Conservation (phyloP, 2,888 invertebrate genomes). For the Tineola bisselliella region DNA sequence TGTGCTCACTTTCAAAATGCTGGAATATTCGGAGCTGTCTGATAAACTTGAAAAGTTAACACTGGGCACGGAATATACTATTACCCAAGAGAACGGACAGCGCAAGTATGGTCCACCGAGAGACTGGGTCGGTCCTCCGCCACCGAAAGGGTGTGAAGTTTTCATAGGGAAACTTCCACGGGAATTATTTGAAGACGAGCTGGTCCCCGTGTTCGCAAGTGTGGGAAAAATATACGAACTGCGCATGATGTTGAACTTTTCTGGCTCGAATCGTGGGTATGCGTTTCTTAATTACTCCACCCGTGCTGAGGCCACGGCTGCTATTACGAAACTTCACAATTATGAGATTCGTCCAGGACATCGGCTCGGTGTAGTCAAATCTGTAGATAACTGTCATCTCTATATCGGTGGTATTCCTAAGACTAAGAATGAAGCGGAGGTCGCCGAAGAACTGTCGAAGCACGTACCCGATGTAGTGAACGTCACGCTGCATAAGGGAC, state of each 20-base stretch:
- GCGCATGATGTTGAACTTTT: constrained; percentile 85
- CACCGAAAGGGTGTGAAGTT: constrained; percentile 77
- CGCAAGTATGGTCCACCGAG: constrained; percentile 76
- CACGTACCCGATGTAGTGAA: constrained; percentile 75
- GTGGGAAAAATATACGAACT: constrained; percentile 78
- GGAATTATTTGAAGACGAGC: constrained; percentile 79
- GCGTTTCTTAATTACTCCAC: constrained; percentile 78
- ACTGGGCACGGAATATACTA: constrained; percentile 52
- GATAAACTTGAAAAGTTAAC: not conserved
- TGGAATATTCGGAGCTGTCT: constrained; percentile 21
- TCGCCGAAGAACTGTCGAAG: constrained; percentile 67
- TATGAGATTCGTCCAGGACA: constrained; percentile 73
- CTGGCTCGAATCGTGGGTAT: constrained; percentile 81
- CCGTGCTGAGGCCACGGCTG: constrained; percentile 69
- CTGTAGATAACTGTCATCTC: constrained; percentile 84
- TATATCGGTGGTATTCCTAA: constrained; percentile 81
- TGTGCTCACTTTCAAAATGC: constrained; percentile 26
- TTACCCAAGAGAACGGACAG: constrained; percentile 83
- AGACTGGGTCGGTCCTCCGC: constrained; percentile 55
- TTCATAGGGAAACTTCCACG: constrained; percentile 83
- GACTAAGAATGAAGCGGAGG: constrained; percentile 71
- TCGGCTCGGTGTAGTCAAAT: constrained; percentile 78
- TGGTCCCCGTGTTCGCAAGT: constrained; percentile 75
- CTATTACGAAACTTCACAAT: constrained; percentile 73
- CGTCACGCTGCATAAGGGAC: constrained; percentile 72